Conservation (phyloP, 2,113 vertebrate genomes). For the Lanius collurio region DNA sequence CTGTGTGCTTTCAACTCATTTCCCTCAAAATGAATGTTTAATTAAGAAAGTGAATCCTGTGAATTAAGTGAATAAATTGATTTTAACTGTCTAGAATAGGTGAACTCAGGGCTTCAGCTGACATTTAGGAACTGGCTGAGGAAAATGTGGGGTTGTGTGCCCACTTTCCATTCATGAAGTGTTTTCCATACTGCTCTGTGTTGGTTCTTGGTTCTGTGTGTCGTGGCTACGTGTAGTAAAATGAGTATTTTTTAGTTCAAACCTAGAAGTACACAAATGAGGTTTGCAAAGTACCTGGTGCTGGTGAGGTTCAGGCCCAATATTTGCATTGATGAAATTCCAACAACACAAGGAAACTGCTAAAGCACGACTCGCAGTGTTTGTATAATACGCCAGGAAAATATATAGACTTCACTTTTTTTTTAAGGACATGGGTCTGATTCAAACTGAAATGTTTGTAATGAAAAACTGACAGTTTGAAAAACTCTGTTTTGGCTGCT, state of each 20-base stretch:
- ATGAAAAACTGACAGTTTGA: slow-evolving; percentile 17
- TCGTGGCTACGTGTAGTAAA: background rate
- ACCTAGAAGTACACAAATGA: background rate
- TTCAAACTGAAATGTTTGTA: background rate
- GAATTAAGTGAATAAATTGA: background rate
- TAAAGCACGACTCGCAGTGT: background rate
- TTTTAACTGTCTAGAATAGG: background rate
- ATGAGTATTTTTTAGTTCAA: background rate
- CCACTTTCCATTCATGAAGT: accelerated
- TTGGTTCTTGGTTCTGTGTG: background rate
- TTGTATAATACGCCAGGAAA: background rate
- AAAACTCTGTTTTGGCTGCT: slow-evolving; percentile 47
- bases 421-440: background rate
- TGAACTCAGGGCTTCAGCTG: background rate
- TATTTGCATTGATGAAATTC: background rate
- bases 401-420: background rate
- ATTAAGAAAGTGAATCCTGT: background rate
- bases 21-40: background rate
- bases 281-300: background rate
- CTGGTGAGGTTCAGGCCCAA: background rate
- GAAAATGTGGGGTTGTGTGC: accelerated
- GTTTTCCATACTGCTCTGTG: background rate
- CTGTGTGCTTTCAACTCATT: background rate
- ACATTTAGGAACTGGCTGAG: background rate
- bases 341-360: background rate